Evolutionary conservation across 2,113 vertebrate species (phyloP).

Genomic region (Forbesichthys papilliferus): DNA sequence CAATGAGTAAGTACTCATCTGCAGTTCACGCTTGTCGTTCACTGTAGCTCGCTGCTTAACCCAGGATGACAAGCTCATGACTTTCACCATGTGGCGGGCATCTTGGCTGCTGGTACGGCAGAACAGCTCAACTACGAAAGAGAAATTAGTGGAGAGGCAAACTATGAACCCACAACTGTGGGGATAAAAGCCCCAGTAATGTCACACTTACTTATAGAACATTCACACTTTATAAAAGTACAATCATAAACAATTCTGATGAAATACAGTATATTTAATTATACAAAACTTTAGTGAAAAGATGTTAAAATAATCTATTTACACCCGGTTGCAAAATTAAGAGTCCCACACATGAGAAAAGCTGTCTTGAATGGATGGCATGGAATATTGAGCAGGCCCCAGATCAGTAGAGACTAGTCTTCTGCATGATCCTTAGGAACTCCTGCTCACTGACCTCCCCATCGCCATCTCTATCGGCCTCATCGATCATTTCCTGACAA

Average conservation of each 20-base stretch:
- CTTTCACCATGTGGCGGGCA: conserved; percentile 54
- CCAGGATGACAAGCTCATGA: conserved; percentile 62
- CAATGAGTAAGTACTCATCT: conserved; percentile 67
- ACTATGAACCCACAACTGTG: too few species aligned
- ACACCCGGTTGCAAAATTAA: conserved; percentile 32
- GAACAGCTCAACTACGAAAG: too few species aligned
- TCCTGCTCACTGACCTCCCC: conserved; percentile 92
- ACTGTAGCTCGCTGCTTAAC: conserved; percentile 48
- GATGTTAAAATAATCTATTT: conserved; percentile 34
- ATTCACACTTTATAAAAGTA: too few species aligned
- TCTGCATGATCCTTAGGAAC: conserved; percentile 95
- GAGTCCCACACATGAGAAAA: too few species aligned
- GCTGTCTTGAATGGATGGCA: neutral
- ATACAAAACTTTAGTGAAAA: conserved; percentile 55
- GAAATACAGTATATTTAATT: conserved; percentile 56
- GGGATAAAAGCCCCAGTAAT: too few species aligned
- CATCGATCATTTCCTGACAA: conserved; percentile 94
- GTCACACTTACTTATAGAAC: too few species aligned
- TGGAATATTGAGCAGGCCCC: neutral
- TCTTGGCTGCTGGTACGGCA: conserved; percentile 6
- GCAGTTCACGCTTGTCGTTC: conserved; percentile 68
- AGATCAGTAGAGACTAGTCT: conserved; percentile 85
- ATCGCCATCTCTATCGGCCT: conserved; percentile 90
- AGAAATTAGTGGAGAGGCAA: too few species aligned
- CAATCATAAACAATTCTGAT: neutral